phyloP scores from a whole-genome alignment of 2,888 invertebrate genomes.

The Napeogenes sylphis region DNA sequence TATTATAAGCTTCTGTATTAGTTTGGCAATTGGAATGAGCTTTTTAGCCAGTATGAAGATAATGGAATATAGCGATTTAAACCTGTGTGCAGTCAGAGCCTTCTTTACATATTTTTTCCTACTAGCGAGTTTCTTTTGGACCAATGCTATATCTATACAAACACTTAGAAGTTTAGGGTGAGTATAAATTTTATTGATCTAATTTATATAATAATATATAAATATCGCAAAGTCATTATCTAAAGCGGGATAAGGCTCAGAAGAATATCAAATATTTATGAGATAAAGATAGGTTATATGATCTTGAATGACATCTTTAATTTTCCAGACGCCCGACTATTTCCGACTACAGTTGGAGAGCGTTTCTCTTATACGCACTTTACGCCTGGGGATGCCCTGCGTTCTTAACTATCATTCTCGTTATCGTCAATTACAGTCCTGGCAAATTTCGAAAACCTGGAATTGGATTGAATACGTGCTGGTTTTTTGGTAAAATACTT shows the following conservation, averaged over 20 bases:
- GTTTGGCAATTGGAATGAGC: constrained; percentile 50
- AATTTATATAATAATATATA: not conserved
- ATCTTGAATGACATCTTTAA: not conserved
- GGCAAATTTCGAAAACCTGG: constrained; percentile 75
- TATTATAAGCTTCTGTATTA: constrained; percentile 56
- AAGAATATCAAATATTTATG: not conserved
- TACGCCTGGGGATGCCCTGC: constrained; percentile 79
- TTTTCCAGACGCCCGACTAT: constrained; percentile 49
- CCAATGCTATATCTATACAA: constrained; percentile 82
- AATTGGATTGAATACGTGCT: constrained; percentile 79
- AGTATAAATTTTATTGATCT: constrained; percentile 40
- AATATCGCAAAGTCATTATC: not conserved
- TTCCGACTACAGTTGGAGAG: constrained; percentile 75
- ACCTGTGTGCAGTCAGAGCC: constrained; percentile 57
- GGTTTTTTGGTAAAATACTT: constrained; percentile 80
- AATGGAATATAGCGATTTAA: constrained; percentile 48
- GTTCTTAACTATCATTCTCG: constrained; percentile 68
- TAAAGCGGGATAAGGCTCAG: too few species aligned
- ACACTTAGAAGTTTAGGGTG: constrained; percentile 81
- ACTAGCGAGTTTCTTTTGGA: constrained; percentile 82
- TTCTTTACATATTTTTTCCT: constrained; percentile 77
- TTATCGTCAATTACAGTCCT: constrained; percentile 73
- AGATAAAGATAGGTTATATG: not conserved
- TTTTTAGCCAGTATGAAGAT: constrained; percentile 52
- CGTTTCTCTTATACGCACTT: constrained; percentile 73